A percentile compares a stretch with the other conserved stretches of the same genome.
Conservation (phyloP, 2,888 invertebrate genomes). For the Ectemnius lituratus region DNA sequence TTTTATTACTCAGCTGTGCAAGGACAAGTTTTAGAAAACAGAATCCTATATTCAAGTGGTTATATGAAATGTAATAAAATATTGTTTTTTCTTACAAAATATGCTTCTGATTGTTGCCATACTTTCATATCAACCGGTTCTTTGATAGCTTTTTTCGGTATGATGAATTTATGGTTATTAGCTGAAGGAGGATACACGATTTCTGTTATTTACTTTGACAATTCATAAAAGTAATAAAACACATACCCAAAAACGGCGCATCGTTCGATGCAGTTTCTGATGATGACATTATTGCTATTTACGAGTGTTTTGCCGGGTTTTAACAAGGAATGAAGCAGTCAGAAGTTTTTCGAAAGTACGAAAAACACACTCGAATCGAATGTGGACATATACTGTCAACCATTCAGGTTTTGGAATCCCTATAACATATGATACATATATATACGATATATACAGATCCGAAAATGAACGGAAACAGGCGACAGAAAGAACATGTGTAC, state of each 20-base stretch:
- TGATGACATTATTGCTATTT: slow-evolving; percentile 42
- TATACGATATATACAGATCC: no score
- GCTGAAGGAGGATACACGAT: slow-evolving; percentile 62
- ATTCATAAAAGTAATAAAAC: slow-evolving; percentile 10
- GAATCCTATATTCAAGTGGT: neutral
- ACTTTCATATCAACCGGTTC: slow-evolving; percentile 84
- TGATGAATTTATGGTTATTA: slow-evolving; percentile 82
- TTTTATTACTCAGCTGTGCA: neutral
- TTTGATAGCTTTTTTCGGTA: slow-evolving; percentile 84
- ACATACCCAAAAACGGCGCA: slow-evolving; percentile 42
- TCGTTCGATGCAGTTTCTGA: slow-evolving; percentile 25
- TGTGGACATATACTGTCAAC: neutral
- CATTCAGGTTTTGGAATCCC: no score
- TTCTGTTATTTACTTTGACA: neutral
- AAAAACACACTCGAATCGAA: slow-evolving; percentile 3
- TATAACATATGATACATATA: no score
- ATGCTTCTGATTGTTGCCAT: slow-evolving; percentile 93
- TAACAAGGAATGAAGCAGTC: neutral
- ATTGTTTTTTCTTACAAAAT: slow-evolving; percentile 81
- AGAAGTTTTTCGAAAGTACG: neutral
- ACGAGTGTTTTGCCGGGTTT: slow-evolving; percentile 13
- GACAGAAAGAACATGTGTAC: no score
- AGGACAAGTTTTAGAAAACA: no score
- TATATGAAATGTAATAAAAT: neutral
- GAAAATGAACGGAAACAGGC: no score